Conservation (phyloP, 2,797 vertebrate genomes). For the Columba guinea region DNA sequence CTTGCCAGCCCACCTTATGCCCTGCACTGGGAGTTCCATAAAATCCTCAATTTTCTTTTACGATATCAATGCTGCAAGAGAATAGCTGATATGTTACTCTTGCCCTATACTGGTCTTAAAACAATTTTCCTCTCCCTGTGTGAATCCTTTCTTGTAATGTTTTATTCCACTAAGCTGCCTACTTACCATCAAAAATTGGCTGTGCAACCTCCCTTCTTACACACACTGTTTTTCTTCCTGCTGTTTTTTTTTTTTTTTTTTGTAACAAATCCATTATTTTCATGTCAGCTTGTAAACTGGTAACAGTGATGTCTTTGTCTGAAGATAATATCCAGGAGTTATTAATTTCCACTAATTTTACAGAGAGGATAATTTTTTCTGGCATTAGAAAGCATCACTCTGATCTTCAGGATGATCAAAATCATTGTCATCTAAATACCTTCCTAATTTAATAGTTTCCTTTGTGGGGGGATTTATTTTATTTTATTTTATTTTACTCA, state of each 20-base stretch:
- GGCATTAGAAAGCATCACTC: neutral
- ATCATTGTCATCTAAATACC: neutral
- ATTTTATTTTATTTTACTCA: neutral
- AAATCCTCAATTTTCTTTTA: neutral
- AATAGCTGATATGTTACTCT: neutral
- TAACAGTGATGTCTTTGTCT: neutral
- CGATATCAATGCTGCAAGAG: neutral
- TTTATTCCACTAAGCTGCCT: slow-evolving; percentile 41
- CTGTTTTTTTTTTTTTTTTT: slow-evolving; percentile 12
- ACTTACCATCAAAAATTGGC: neutral
- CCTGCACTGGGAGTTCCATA: neutral
- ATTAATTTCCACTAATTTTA: slow-evolving; percentile 27
- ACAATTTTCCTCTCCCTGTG: neutral
- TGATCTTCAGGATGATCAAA: neutral
- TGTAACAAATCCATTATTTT: neutral
- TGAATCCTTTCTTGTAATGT: slow-evolving; percentile 18
- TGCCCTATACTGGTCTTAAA: slow-evolving; percentile 11
- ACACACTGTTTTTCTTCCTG: neutral
- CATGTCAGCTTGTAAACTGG: neutral
- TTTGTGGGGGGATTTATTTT: neutral
- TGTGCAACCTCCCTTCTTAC: neutral
- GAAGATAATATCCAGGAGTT: neutral
- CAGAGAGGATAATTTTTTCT: neutral
- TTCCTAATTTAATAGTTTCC: neutral
- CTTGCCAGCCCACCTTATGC: neutral